Evolutionary conservation across 64 coral and sea anemone species (phyloP).

Genomic region (Astreopora myriophthalma): DNA sequence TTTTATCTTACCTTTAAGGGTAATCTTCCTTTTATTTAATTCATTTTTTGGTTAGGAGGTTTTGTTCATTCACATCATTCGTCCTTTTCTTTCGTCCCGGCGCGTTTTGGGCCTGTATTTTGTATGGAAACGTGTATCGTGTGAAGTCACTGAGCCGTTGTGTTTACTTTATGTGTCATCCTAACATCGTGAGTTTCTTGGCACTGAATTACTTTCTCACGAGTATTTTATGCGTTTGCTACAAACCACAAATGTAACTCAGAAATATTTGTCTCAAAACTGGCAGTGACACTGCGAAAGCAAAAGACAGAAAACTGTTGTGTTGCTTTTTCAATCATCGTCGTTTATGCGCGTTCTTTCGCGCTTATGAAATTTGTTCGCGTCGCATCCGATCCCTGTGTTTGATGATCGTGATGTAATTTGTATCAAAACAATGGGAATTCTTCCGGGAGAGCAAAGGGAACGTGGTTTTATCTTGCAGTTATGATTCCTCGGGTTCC

Average conservation of each 20-base stretch:
- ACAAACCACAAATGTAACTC: neutral
- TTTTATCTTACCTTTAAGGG: neutral
- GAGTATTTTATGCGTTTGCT: neutral
- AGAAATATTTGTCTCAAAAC: neutral
- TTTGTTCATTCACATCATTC: neutral
- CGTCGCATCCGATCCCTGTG: no score
- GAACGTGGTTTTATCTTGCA: neutral
- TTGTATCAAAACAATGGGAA: neutral
- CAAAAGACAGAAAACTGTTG: neutral
- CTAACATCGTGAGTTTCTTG: neutral
- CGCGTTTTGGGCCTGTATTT: neutral
- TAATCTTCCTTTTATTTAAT: neutral
- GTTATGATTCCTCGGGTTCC: neutral
- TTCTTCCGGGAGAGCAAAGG: neutral
- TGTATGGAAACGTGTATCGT: neutral
- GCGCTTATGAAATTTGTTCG: no score
- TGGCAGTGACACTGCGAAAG: neutral
- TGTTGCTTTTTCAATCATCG: neutral
- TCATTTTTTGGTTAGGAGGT: neutral
- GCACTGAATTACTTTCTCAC: slow-evolving; percentile 14
- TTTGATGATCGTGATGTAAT: neutral
- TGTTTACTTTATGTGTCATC: neutral
- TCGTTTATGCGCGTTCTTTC: neutral
- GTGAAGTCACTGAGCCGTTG: neutral
- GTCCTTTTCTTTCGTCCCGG: neutral